Conservation (phyloP, 2,797 vertebrate species). For the Odontamblyopus rebecca region DNA sequence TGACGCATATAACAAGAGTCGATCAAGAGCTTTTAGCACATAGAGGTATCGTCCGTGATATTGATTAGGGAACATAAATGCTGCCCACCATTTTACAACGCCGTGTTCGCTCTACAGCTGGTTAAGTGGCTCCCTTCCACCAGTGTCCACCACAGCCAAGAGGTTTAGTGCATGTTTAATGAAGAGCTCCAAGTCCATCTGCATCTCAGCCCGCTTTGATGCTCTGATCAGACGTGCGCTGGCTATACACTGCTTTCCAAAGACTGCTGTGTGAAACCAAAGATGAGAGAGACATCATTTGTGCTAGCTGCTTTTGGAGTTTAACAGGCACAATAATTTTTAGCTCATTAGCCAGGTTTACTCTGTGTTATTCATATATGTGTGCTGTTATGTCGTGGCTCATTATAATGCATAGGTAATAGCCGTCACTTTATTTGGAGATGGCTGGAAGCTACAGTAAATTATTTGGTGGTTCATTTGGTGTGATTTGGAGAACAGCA, state of each 20-base stretch:
- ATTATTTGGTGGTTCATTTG: background rate
- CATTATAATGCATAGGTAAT: constrained; percentile 2
- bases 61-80: constrained; percentile 61
- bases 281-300: constrained; percentile 48
- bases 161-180: constrained; percentile 71
- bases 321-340: constrained; percentile 15
- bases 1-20: constrained; percentile 54
- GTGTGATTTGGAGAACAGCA: background rate
- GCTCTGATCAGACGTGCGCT: constrained; percentile 60
- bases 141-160: constrained; percentile 62
- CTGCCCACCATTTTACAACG: constrained; percentile 58
- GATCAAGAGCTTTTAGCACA: constrained; percentile 45
- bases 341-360: constrained; percentile 7
- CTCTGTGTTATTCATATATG: background rate
- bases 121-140: constrained; percentile 66
- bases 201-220: constrained; percentile 67
- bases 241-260: constrained; percentile 50
- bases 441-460: background rate
- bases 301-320: constrained; percentile 13
- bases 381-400: background rate
- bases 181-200: constrained; percentile 71
- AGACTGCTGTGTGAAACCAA: constrained; percentile 41
- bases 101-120: constrained; percentile 58
- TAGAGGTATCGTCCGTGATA: constrained; percentile 38
- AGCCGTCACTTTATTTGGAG: background rate